Conservation (phyloP, 2,888 invertebrate genomes). For the Drosophila birchii region DNA sequence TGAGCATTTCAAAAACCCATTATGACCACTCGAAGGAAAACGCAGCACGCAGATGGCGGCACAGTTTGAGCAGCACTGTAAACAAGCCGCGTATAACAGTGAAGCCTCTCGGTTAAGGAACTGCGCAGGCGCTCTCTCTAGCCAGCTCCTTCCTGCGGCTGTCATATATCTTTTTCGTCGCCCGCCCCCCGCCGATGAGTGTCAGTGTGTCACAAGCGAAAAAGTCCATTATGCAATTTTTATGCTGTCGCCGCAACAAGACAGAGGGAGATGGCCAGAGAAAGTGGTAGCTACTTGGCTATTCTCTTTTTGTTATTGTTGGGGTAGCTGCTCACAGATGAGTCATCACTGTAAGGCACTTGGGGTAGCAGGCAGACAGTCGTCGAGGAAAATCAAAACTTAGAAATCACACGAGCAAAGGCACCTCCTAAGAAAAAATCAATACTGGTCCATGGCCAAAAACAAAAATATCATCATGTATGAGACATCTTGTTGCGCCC, state of each 20-base stretch:
- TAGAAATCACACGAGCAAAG: not conserved
- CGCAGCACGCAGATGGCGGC: slow-evolving; percentile 3
- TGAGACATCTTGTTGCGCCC: slow-evolving; percentile 41
- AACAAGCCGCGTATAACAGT: slow-evolving; percentile 72
- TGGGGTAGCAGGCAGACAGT: slow-evolving; percentile 1
- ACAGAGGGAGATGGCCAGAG: slow-evolving; percentile 48
- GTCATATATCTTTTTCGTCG: slow-evolving; percentile 44
- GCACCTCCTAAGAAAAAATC: slow-evolving; percentile 20
- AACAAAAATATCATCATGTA: not conserved
- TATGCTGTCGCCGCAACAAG: slow-evolving; percentile 51
- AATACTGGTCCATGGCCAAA: slow-evolving; percentile 37
- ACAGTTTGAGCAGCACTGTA: slow-evolving; percentile 63
- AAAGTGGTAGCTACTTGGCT: slow-evolving; percentile 24
- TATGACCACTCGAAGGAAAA: slow-evolving; percentile 49
- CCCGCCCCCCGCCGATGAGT: slow-evolving; percentile 64
- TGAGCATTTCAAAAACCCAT: slow-evolving; percentile 53
- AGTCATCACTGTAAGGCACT: slow-evolving; percentile 34
- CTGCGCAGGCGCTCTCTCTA: slow-evolving; percentile 53
- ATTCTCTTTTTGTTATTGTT: slow-evolving; percentile 27
- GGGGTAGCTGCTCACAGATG: slow-evolving; percentile 32
- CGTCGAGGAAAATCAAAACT: not conserved
- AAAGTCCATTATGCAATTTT: slow-evolving; percentile 75
- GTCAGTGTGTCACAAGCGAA: slow-evolving; percentile 81
- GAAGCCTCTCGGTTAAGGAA: slow-evolving; percentile 18
- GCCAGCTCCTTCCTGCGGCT: slow-evolving; percentile 24